These are phyloP conservation scores for Diachasma alloeum DNA, from an alignment of 1,140 invertebrate genomes.

Conservation along the genomic window DNA sequence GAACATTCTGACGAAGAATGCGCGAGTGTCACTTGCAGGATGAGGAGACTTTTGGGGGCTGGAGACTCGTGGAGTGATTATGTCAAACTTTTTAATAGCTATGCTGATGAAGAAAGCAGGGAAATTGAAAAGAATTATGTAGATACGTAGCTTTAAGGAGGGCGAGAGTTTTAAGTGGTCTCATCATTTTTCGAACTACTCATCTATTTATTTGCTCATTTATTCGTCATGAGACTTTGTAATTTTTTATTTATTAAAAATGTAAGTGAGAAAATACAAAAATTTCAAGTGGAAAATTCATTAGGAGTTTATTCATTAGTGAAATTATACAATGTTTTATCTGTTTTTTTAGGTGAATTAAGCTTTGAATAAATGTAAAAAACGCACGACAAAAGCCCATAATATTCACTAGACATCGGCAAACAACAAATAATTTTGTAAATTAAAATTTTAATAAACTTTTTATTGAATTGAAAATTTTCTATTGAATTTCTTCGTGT, in stretches of 20 bases:
- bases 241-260: not conserved
- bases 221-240: not conserved
- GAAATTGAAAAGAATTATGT: not conserved
- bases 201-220: slow-evolving; percentile 10
- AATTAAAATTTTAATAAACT: no score
- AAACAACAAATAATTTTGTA: no score
- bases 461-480: no score
- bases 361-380: no score
- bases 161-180: not conserved
- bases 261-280: slow-evolving; percentile 27
- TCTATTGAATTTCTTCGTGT: no score
- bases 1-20: slow-evolving; percentile 30
- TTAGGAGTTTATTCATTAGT: no score
- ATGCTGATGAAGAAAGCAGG: slow-evolving; percentile 43
- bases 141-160: not conserved
- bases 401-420: no score
- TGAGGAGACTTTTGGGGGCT: slow-evolving; percentile 28
- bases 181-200: not conserved
- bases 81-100: slow-evolving; percentile 43
- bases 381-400: no score
- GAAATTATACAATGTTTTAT: no score
- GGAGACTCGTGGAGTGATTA: slow-evolving; percentile 46
- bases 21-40: slow-evolving; percentile 36
- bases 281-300: no score
- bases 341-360: no score